Percentiles rank a stretch among this genome's conserved stretches.
These are phyloP conservation scores for Drosophila colorata DNA, from an alignment of 2,888 invertebrate genomes.

Conservation along the genomic window DNA sequence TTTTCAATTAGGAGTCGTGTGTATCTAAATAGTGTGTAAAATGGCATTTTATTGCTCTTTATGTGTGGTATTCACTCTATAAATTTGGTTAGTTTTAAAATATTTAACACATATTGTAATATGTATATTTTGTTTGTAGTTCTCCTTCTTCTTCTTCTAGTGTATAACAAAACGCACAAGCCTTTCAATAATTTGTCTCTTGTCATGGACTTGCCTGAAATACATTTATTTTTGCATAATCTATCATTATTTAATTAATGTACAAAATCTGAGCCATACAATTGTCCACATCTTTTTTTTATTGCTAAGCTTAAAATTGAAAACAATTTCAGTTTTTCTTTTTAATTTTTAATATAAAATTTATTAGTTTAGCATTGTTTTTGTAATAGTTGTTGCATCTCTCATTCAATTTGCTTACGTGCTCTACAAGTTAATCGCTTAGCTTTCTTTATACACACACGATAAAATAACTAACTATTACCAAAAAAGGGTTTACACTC, in stretches of 20 bases:
- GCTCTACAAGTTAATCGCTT: slow-evolving; percentile 27
- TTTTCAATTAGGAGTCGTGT: slow-evolving; percentile 28
- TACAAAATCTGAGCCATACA: slow-evolving; percentile 66
- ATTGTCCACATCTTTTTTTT: slow-evolving; percentile 18
- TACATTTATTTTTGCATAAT: slow-evolving; percentile 21
- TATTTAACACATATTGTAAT: slow-evolving; percentile 37
- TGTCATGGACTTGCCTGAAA: slow-evolving; percentile 52
- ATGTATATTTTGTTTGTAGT: slow-evolving; percentile 32
- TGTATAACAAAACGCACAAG: slow-evolving; percentile 72
- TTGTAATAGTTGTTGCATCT: slow-evolving; percentile 59
- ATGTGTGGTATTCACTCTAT: slow-evolving; percentile 24
- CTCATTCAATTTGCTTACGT: slow-evolving; percentile 23
- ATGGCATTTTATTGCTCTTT: slow-evolving; percentile 49
- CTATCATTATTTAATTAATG: slow-evolving; percentile 36
- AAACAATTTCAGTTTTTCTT: slow-evolving; percentile 64
- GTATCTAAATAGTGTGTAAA: slow-evolving; percentile 55
- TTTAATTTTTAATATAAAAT: slow-evolving; percentile 59
- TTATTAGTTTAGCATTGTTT: slow-evolving; percentile 52
- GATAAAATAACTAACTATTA: slow-evolving; percentile 55
- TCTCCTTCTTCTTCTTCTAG: slow-evolving; percentile 7
- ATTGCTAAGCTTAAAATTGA: slow-evolving; percentile 62
- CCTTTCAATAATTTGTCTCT: slow-evolving; percentile 54
- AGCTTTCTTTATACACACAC: slow-evolving; percentile 30
- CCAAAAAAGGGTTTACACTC: slow-evolving; percentile 43
- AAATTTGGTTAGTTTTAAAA: slow-evolving; percentile 55